These are phyloP conservation scores for Coendou prehensilis DNA, from an alignment of 2,797 vertebrate genomes.

Conservation along the genomic window DNA sequence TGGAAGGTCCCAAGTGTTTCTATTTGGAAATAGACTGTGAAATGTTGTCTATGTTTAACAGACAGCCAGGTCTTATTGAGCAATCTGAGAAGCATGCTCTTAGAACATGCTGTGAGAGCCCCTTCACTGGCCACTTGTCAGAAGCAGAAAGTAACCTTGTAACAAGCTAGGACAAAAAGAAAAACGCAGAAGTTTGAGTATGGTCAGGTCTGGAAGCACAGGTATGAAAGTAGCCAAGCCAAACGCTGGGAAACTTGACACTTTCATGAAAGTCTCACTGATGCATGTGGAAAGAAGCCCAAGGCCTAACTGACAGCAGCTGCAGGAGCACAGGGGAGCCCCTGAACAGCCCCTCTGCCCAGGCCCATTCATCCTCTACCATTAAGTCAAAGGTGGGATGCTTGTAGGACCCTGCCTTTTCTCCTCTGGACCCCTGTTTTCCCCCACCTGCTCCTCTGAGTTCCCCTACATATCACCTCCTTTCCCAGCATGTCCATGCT, in stretches of 20 bases:
- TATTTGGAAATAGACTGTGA: slow-evolving; percentile 40
- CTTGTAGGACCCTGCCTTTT: accelerated
- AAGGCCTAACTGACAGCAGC: not conserved
- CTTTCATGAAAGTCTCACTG: not conserved
- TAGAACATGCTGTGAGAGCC: not conserved
- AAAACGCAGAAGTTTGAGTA: not conserved
- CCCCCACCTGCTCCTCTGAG: not conserved
- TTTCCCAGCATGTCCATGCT: not conserved
- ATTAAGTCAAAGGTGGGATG: not conserved
- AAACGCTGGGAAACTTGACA: not conserved
- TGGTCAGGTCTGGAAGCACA: not conserved
- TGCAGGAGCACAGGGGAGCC: too few relatives aligned
- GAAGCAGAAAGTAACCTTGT: slow-evolving; percentile 10
- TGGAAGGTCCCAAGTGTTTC: not conserved
- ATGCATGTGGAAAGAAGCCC: not conserved
- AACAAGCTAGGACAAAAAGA: slow-evolving; percentile 13
- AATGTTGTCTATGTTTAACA: not conserved
- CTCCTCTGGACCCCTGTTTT: not conserved
- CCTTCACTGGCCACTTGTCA: not conserved
- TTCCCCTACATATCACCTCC: not conserved
- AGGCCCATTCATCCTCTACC: not conserved
- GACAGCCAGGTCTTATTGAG: not conserved
- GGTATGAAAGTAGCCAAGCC: slow-evolving; percentile 38
- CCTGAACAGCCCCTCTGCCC: not conserved
- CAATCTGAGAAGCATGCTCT: not conserved